A percentile compares a stretch with the other conserved stretches of the same genome.
Conservation (phyloP, 2,888 invertebrate genomes). For the Euspilapteryx auroguttella region DNA sequence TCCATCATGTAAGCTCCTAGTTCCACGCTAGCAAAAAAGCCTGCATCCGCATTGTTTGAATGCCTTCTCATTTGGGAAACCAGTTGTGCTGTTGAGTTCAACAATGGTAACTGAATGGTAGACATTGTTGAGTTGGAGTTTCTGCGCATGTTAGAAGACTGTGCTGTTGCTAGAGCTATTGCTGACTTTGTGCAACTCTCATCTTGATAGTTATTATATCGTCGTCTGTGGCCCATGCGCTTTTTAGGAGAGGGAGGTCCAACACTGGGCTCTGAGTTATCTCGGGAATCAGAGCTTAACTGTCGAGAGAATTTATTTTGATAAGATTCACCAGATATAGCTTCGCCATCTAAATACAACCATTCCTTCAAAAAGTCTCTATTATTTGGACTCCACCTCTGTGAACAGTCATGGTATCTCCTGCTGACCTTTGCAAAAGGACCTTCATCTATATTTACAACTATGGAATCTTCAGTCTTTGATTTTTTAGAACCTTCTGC, state of each 20-base stretch:
- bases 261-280: constrained; percentile 50
- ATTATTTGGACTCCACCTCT: constrained; percentile 30
- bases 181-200: constrained; percentile 53
- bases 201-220: constrained; percentile 44
- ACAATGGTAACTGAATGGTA: constrained; percentile 58
- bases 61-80: constrained; percentile 60
- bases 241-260: constrained; percentile 50
- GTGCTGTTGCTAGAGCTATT: constrained; percentile 44
- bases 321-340: constrained; percentile 36
- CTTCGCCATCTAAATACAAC: constrained; percentile 45
- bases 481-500: constrained; percentile 30
- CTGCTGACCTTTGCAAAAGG: constrained; percentile 47
- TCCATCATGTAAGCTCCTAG: constrained; percentile 57
- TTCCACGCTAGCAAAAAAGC: constrained; percentile 57
- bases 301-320: constrained; percentile 57
- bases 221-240: constrained; percentile 30
- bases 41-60: constrained; percentile 65
- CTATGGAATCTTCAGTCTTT: constrained; percentile 11
- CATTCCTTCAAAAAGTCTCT: constrained; percentile 50
- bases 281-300: constrained; percentile 54
- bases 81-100: constrained; percentile 48
- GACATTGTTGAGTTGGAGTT: constrained; percentile 67
- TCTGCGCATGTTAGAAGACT: constrained; percentile 55
- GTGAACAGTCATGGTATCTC: constrained; percentile 39
- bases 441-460: constrained; percentile 48